Evolutionary conservation across 1,140 invertebrate genomes (phyloP), one percentile per base, ranked within the genome.

Genomic region (Portunus trituberculatus): DNA sequence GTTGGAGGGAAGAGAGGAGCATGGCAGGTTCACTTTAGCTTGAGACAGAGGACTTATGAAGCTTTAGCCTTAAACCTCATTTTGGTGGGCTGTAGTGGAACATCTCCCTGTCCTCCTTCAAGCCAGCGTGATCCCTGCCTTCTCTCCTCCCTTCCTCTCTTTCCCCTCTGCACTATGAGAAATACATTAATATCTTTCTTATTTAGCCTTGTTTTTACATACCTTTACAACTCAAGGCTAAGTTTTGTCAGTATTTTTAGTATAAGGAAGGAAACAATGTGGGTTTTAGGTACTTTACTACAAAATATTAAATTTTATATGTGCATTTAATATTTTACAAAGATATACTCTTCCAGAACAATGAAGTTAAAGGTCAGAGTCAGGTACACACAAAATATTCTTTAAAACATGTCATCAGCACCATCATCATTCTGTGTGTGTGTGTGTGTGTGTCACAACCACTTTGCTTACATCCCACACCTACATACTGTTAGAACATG

Each of bases 141-240:
- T 32, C 1, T 88, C 86, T 25, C 86, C 86, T 88, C 86, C 86
- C 86, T 88, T 28, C 86, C 86, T 88, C 31, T 88, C 29, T 4
- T 7, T 28, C 29, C 45, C 86, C 86, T 31, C 12, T 25, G 32
- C 86, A 46, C 86, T 59, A 14, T 59, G 52, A 59, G 52, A 59
- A 89, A 89, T 89, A 45, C 6, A 89, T 6, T 14, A 89, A 89
- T 89, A 45, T 46, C n/a, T 89, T n/a, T 89, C 25, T 39, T 16
- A 89, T 45, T 32, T 32, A 39, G 3, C 14, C 8, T 45, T 32
- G 0, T 89, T 39, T 89, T 89, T 29, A 89, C 16, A 20, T 88
- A 32, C 14, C 10, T 16, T 88, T 32, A 39, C 39, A 39, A 6
- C 39, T 39, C 39, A 39, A 39, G 39, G 6, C 39, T 2, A 39